Evolutionary conservation across 2,888 invertebrate species (phyloP).

Genomic region (Pandemis heparana): DNA sequence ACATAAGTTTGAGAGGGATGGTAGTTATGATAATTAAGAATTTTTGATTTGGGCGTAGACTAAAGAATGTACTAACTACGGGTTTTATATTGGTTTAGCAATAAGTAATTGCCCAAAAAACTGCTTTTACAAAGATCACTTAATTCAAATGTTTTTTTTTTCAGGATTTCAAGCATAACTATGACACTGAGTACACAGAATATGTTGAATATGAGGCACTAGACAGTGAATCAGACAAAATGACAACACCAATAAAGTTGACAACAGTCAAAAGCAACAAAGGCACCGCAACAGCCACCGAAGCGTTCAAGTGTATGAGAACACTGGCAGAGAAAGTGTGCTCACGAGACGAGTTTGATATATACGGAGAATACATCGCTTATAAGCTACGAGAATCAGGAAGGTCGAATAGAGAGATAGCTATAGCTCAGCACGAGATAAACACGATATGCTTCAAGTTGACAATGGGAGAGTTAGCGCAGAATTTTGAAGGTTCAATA

Average conservation of each 20-base stretch:
- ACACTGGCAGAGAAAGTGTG: conserved; percentile 36
- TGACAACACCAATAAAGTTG: not conserved
- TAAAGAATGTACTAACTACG: no score
- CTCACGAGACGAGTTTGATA: conserved; percentile 35
- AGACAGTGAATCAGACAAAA: conserved; percentile 7
- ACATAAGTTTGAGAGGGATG: no score
- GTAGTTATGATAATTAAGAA: no score
- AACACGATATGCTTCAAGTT: conserved; percentile 40
- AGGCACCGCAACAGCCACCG: conserved; percentile 16
- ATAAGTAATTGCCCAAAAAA: no score
- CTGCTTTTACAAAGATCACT: not conserved
- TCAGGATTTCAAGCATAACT: conserved; percentile 2
- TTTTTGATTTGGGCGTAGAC: no score
- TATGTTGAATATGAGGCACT: conserved; percentile 29
- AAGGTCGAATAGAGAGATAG: conserved; percentile 29
- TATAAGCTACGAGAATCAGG: conserved; percentile 32
- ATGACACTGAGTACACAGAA: conserved; percentile 21
- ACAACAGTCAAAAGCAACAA: conserved; percentile 4
- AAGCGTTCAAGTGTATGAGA: conserved; percentile 39
- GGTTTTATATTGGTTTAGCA: no score
- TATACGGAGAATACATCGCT: conserved; percentile 40
- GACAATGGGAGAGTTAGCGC: conserved; percentile 33
- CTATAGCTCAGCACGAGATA: conserved; percentile 39
- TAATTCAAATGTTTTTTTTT: no score
- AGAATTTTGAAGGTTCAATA: conserved; percentile 10